phyloP scores from a whole-genome alignment of 2,113 vertebrate genomes.

The Poeciliopsis occidentalis region DNA sequence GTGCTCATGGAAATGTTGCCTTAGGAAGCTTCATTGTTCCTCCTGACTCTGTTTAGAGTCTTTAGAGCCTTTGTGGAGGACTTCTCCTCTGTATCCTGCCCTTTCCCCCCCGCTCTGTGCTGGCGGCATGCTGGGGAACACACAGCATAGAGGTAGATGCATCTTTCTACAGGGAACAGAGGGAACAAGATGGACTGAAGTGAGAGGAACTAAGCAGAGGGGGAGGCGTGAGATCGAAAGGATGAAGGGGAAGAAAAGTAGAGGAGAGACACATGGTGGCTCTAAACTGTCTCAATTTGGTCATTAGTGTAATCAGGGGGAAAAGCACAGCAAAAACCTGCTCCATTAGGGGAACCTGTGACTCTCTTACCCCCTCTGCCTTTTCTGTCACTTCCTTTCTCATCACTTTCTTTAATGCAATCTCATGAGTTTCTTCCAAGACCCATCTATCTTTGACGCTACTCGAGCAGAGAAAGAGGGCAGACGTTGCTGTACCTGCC shows the following conservation, averaged over 20 bases:
- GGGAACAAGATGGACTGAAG: constrained; percentile 9
- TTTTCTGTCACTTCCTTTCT: constrained; percentile 42
- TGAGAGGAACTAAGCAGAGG: background rate
- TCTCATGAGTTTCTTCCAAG: constrained; percentile 29
- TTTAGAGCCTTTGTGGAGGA: constrained; percentile 1
- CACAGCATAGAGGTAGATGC: constrained; percentile 8
- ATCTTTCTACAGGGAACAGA: constrained; percentile 3
- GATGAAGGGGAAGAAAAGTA: background rate
- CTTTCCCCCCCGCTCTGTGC: background rate
- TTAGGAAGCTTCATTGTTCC: constrained; percentile 22
- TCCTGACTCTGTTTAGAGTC: constrained; percentile 1
- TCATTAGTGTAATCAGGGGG: constrained; percentile 66
- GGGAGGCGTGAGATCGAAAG: background rate
- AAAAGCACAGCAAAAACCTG: constrained; percentile 42
- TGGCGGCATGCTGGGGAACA: constrained; percentile 32
- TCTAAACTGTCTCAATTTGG: constrained; percentile 60
- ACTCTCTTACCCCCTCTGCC: constrained; percentile 20
- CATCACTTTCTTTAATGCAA: constrained; percentile 31
- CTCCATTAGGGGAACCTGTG: constrained; percentile 43
- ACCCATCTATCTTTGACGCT: constrained; percentile 31
- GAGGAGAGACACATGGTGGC: constrained; percentile 20
- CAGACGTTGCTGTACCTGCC: background rate
- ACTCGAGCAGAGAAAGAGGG: constrained; percentile 4
- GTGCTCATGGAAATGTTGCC: constrained; percentile 29
- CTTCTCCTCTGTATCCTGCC: background rate